phyloP scores from a whole-genome alignment of 1,140 invertebrate species.

The Anastatus disparis region DNA sequence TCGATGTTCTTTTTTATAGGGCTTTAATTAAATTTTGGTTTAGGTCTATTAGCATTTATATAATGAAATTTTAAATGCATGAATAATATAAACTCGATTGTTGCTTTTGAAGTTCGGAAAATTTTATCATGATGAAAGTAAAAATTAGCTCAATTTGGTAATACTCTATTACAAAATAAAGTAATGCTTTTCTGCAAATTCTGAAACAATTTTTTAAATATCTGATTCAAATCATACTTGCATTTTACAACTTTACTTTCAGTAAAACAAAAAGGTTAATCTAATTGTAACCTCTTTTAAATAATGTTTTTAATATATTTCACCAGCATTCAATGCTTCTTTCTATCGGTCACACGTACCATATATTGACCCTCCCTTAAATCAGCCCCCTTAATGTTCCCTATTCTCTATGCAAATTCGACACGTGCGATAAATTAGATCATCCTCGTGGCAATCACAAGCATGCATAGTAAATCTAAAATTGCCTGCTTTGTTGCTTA shows the following conservation, averaged over 20 bases:
- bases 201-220: too few relatives aligned
- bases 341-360: not conserved
- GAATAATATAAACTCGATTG: not conserved
- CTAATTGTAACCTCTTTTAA: too few relatives aligned
- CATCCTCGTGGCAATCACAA: too few relatives aligned
- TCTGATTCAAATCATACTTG: too few relatives aligned
- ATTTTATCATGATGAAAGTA: not conserved
- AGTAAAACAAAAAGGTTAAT: too few relatives aligned
- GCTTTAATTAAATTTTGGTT: slow-evolving; percentile 10
- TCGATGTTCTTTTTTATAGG: not conserved
- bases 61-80: not conserved
- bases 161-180: too few relatives aligned
- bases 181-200: too few relatives aligned
- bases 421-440: slow-evolving; percentile 42
- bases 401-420: slow-evolving; percentile 32
- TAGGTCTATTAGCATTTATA: not conserved
- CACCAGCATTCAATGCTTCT: not conserved
- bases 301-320: too few relatives aligned
- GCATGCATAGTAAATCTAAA: too few relatives aligned
- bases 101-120: not conserved
- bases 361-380: not conserved
- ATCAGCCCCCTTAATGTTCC: too few relatives aligned
- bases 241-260: too few relatives aligned
- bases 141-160: not conserved
- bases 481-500: too few relatives aligned